Conservation (phyloP, 1,140 invertebrate genomes). For the Drosophila albomicans region DNA sequence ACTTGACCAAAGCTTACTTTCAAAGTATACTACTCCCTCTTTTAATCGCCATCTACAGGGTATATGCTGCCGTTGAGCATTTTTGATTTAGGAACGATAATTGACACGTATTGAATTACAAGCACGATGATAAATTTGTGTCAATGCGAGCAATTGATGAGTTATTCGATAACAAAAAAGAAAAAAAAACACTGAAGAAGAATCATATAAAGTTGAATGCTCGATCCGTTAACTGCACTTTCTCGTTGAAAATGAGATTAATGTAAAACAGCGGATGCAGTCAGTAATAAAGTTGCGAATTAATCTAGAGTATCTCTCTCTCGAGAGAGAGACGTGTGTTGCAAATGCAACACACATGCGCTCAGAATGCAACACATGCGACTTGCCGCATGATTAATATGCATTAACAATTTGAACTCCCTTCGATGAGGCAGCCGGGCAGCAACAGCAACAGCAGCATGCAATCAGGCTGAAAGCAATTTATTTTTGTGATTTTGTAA, state of each 20-base stretch:
- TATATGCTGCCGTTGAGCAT: not conserved
- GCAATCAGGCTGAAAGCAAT: constrained; percentile 39
- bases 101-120: constrained; percentile 49
- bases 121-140: constrained; percentile 26
- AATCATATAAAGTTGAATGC: not conserved
- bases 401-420: constrained; percentile 11
- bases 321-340: not conserved
- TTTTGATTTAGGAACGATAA: constrained; percentile 42
- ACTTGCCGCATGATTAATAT: constrained; percentile 23
- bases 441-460: not conserved
- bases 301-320: constrained; percentile 3
- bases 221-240: constrained; percentile 11
- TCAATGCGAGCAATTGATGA: constrained; percentile 5
- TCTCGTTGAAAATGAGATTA: constrained; percentile 4
- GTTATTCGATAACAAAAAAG: not conserved
- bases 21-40: not conserved
- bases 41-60: not conserved
- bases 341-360: not conserved
- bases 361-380: constrained; percentile 8
- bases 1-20: not conserved
- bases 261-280: not conserved
- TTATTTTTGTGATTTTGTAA: constrained; percentile 33
- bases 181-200: too few relatives aligned
- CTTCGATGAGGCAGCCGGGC: not conserved
- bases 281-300: constrained; percentile 9